Evolutionary conservation across 2,113 vertebrate genomes (phyloP), one percentile per base, ranked within the genome.

Genomic region (Formicarius rufipectus): DNA sequence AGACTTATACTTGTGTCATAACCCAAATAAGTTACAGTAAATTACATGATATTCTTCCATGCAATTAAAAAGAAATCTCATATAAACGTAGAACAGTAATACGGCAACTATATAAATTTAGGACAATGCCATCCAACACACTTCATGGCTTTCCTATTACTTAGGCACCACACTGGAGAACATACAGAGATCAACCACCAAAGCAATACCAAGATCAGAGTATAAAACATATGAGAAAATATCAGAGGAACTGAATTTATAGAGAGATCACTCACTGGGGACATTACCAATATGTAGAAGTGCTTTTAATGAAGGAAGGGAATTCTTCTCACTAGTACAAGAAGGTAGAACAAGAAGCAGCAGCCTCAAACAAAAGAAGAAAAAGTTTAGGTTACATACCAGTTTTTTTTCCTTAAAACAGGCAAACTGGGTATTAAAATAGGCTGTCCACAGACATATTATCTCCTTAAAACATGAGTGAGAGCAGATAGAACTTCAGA

Each of bases 311-410:
- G 93, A 97, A 96, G 90, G 69, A 80, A 96, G 96, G 92, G 92
- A 97, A 94, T 96, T 93, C 90, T 96, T 93, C 96, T 96, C 96
- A 92, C 87, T 84, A 93, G 77, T 96, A 96, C 90, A 97, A 96
- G 93, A 84, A 92, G 95, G 95, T 96, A 96, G 92, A 97, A 97
- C 90, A 96, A 96, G 96, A 92, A 94, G 95, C 60, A 90, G 96
- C 69, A 92, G 92, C 62, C 69, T 96, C 85, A 93, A 94, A 97
- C 55, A 92, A 89, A 96, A 53, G 49, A 95, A 84, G 82, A 90
- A 81, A 92, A 95, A 72, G 85, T 92, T 96, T 96, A 90, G 96
- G 76, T 64, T 83, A 93, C 72, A 64, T 90, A 95, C 18, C 31
- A 58, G 64, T 56, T 24, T 88, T 91, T 92, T 84, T 87, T 17